Base-by-base conservation (phyloP, 2,797 vertebrate genomes). In the Acipenser oxyrinchus region DNA sequence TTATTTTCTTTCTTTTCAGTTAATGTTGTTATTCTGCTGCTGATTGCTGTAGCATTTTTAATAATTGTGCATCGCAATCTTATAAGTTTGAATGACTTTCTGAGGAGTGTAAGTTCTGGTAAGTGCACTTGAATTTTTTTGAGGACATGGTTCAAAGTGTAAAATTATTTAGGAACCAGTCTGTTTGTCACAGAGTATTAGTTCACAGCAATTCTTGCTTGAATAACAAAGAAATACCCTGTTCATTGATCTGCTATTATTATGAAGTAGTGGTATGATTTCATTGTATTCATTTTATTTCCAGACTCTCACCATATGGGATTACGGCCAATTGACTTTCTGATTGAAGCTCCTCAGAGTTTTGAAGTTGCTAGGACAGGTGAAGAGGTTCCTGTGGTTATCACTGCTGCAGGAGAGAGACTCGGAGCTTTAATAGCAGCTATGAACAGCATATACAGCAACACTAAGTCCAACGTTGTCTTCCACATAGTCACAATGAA, bases 401-500 rank as follows among this genome's bases (percentile, higher is more conserved):
- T 99, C 75, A 89, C 94, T 7, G 94, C 96, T 9, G 86, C 90
- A 0, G 92, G 95, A 76, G 92, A 95, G 37, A 87, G 96, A 75
- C 92, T 99, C 0, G 96, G 95, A 4, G 96, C 94, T 50, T 86
- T 89, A 23, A 84, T 99, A 18, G 88, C 96, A 69, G 93, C 93
- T 62, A 92, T 99, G 76, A 94, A 99, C 81, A 98, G 97, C 59
- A 82, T 97, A 79, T 89, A 90, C 74, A 85, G 69, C 60, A 93
- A 99, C 79, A 99, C 90, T 63, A 92, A 78, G 77, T 87, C 94
- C 79, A 94, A 84, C 0, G 90, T 99, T 62, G 81, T 91, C 9
- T 99, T 99, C 85, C 86, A 93, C 73, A 88, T 99, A 37, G 91
- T 98, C 67, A 93, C 94, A 0, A 73, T 93, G 70, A 99, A 98